A percentile compares a stretch with the other conserved stretches of the same genome.
phyloP scores from a whole-genome alignment of 1,140 invertebrate genomes.

The Philotrypesis tridentata region DNA sequence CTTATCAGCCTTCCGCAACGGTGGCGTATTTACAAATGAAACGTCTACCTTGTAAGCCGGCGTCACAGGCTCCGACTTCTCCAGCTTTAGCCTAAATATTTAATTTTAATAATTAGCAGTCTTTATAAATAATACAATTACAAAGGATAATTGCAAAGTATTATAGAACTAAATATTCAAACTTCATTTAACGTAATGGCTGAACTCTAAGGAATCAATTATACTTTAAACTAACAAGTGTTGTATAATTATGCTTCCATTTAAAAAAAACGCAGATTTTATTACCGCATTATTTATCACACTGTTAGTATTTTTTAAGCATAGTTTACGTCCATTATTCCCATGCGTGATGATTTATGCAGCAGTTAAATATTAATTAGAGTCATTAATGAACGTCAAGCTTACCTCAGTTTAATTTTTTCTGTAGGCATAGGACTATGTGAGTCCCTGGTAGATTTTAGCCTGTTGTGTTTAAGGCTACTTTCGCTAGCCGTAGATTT shows the following conservation, averaged over 20 bases:
- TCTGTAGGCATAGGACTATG: slow-evolving; percentile 77
- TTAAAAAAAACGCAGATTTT: neutral
- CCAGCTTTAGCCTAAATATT: slow-evolving; percentile 79
- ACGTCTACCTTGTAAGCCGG: slow-evolving; percentile 88
- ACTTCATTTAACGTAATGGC: neutral
- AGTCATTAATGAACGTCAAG: neutral
- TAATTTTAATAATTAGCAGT: neutral
- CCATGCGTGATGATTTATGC: neutral
- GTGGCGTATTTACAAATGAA: slow-evolving; percentile 79
- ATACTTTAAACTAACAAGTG: neutral
- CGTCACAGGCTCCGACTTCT: slow-evolving; percentile 85
- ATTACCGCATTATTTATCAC: neutral
- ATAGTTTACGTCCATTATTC: neutral
- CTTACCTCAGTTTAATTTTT: slow-evolving; percentile 84
- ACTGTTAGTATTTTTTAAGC: neutral
- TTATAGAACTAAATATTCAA: neutral
- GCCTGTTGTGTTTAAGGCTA: slow-evolving; percentile 70
- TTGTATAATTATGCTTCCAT: neutral
- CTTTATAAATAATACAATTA: too few species aligned
- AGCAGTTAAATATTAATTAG: neutral
- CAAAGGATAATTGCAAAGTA: neutral
- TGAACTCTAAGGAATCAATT: neutral
- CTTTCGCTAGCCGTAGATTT: slow-evolving; percentile 76
- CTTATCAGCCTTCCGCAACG: slow-evolving; percentile 73
- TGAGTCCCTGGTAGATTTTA: slow-evolving; percentile 66